A percentile compares a stretch with the other conserved stretches of the same genome.
Evolutionary conservation across 2,113 vertebrate genomes (phyloP).

Genomic region (Pterocles gutturalis): DNA sequence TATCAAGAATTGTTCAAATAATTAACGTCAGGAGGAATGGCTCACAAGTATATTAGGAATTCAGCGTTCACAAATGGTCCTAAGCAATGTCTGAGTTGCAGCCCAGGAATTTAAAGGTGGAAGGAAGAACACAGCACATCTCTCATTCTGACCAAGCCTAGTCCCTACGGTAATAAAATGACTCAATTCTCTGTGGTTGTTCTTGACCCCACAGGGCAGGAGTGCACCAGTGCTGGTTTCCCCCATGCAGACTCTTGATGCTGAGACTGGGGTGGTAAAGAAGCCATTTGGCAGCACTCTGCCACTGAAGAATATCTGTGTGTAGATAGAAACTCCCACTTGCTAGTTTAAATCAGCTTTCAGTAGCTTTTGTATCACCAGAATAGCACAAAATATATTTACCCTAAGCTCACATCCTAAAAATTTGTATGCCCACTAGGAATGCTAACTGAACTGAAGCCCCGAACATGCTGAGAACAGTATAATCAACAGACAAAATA

Average conservation of each 20-base stretch:
- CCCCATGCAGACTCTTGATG: neutral
- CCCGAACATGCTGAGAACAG: neutral
- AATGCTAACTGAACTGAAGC: neutral
- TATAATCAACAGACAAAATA: neutral
- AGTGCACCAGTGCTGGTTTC: neutral
- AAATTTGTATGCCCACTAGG: neutral
- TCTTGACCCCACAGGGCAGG: neutral
- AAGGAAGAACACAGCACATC: neutral
- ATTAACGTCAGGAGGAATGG: neutral
- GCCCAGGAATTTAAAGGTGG: neutral
- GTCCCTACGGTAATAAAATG: neutral
- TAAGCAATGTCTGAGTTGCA: neutral
- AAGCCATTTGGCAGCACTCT: neutral
- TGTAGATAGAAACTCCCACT: neutral
- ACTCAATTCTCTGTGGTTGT: fast-evolving
- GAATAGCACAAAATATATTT: neutral
- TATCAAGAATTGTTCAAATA: neutral
- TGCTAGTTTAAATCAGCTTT: neutral
- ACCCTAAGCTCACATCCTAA: neutral
- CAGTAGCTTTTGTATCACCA: neutral
- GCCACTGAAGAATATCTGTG: neutral
- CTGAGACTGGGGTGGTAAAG: neutral
- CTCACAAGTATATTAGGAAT: neutral
- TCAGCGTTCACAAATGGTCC: neutral
- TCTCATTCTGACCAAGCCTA: neutral